phyloP scores from a whole-genome alignment of 2,113 vertebrate species.

The cattle (Bos taurus) region DNA sequence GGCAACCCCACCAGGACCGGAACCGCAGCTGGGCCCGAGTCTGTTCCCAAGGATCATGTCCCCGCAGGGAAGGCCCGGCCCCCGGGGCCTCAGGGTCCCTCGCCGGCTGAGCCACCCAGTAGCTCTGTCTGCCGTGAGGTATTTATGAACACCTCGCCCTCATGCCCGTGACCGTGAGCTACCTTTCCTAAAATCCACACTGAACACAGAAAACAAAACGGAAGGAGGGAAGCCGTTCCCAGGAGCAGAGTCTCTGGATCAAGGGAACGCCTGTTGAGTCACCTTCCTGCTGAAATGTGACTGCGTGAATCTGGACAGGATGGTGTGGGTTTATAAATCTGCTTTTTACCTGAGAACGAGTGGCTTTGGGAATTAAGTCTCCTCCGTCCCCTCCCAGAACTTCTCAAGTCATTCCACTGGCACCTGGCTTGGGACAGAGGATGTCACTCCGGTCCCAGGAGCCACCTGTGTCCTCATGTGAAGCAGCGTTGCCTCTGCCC shows the following conservation, averaged over 20 bases:
- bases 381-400: constrained; percentile 32
- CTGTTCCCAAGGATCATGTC: constrained; percentile 42
- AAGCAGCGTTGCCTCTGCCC: neutral
- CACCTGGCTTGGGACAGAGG: neutral
- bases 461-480: neutral
- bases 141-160: neutral
- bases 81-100: fast-evolving
- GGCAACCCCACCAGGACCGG: constrained; percentile 50
- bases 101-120: neutral
- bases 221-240: neutral
- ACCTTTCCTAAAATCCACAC: neutral
- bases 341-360: constrained; percentile 62
- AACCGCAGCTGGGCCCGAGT: neutral
- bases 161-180: neutral
- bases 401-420: constrained; percentile 10
- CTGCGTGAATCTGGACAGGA: constrained; percentile 35
- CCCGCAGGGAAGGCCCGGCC: constrained; percentile 25
- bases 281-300: neutral
- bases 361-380: constrained; percentile 49
- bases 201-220: neutral
- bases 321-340: constrained; percentile 62
- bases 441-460: neutral
- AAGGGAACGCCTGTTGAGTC: neutral
- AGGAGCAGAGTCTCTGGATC: neutral
- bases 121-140: neutral